phyloP scores from a whole-genome alignment of 2,888 invertebrate species.

The Tromatobia lineatoria region DNA sequence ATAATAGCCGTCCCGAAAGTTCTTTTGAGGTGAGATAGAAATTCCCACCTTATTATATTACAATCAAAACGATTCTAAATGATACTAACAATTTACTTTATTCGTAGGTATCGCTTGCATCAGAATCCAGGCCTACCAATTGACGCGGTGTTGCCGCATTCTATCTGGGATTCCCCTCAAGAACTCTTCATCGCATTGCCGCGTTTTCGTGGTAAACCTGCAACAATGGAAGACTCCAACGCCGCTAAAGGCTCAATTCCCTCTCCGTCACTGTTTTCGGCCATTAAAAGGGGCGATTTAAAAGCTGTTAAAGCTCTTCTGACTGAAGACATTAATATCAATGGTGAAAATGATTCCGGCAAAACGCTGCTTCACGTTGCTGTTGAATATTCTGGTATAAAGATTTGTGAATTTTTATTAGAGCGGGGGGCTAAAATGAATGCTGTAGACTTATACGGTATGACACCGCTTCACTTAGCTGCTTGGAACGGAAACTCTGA shows the following conservation, averaged over 20 bases:
- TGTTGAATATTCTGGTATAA: neutral
- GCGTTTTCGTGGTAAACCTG: neutral
- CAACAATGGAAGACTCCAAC: conserved; percentile 8
- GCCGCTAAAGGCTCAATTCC: neutral
- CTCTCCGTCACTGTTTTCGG: neutral
- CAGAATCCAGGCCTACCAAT: neutral
- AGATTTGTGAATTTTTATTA: conserved; percentile 11
- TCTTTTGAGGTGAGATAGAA: neutral
- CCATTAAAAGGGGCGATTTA: neutral
- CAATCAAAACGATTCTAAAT: neutral
- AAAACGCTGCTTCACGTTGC: conserved; percentile 10
- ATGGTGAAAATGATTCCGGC: neutral
- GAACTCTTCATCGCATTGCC: neutral
- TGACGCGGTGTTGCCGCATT: neutral
- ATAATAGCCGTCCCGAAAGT: neutral
- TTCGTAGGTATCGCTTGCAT: neutral
- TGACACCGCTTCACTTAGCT: conserved; percentile 7
- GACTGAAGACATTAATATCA: neutral
- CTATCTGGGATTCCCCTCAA: neutral
- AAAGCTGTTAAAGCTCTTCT: neutral
- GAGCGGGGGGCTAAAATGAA: neutral
- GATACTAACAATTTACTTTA: neutral
- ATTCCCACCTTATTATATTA: neutral
- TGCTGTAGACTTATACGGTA: neutral
- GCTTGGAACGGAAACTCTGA: neutral